Percentiles rank a stretch among this genome's conserved stretches.
Evolutionary conservation across 2,797 vertebrate genomes (phyloP).

Genomic region (Syngnathus acus): DNA sequence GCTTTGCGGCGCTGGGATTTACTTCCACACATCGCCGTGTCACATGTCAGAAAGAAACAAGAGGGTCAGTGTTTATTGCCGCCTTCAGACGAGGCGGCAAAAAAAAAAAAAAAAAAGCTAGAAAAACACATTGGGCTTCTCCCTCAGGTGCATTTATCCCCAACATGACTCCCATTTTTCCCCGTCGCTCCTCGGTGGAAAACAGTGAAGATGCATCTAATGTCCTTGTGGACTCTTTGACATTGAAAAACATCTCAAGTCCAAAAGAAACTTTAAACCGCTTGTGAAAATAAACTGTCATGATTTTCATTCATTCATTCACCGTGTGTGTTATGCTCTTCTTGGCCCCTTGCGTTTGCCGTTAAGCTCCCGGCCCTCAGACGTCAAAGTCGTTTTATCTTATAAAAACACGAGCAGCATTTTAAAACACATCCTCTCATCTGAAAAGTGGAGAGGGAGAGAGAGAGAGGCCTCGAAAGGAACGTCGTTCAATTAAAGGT

Average conservation of each 20-base stretch:
- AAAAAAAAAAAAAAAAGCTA: not conserved
- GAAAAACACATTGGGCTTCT: not conserved
- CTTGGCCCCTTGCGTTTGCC: not conserved
- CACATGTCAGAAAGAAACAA: conserved; percentile 44
- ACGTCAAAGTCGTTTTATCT: conserved; percentile 1
- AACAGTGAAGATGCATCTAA: not conserved
- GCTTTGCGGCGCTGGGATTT: conserved; percentile 41
- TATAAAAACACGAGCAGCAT: not conserved
- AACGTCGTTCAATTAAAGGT: conserved; percentile 1
- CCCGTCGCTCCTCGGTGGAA: not conserved
- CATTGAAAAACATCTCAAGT: not conserved
- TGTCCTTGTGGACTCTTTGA: conserved; percentile 6
- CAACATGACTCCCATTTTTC: conserved; percentile 3
- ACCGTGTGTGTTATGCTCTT: not conserved
- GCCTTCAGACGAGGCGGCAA: conserved; percentile 10
- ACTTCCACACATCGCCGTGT: conserved; percentile 36
- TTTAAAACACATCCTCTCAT: conserved; percentile 2
- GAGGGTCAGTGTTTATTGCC: conserved; percentile 43
- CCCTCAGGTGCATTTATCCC: conserved; percentile 6
- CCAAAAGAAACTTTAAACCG: not conserved
- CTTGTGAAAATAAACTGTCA: not conserved
- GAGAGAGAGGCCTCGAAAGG: not conserved
- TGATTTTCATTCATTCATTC: not conserved
- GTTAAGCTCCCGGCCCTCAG: not conserved
- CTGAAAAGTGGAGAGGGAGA: not conserved